Base-by-base conservation (phyloP, 2,797 vertebrate species). In the Todus mexicanus region DNA sequence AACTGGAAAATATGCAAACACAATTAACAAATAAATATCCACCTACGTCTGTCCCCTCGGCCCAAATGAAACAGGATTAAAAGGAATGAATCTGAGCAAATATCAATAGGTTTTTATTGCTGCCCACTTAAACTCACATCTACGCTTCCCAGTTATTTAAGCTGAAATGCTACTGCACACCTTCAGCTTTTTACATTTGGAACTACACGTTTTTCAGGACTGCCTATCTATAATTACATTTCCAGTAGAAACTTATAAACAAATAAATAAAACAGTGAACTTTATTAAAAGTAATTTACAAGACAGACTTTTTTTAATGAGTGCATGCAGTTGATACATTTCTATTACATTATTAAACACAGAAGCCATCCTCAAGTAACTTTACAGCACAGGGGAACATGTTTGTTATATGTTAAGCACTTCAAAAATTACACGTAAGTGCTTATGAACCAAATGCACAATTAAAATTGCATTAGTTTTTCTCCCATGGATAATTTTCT, bases 381-480 rank as follows among this genome's bases (percentile, higher is more conserved):
- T 90, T 82, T 66, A 84, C 13, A 75, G 65, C 72, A 63, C 69
- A 89, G 31, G 26, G 27, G 29, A 72, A 72, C 69, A 21, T 29
- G 26, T 75, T 87, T 89, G 61, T 42, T 89, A 60, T 63, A 80
- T 35, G 40, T 63, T 92, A 81, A 81, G 70, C 37, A 48, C 72
- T 91, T 86, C 37, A 74, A 72, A 93, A 94, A 85, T 66, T 63
- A 87, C 11, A 60, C 11, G 0, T 10, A 82, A 84, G 20, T 91
- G 81, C 47, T 89, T 69, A 87, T 51, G 59, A 93, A 90, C 31
- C 35, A 92, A 94, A 94, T 31, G 37, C 65, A 87, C 50, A 89
- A 69, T 83, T 89, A 85, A 89, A 94, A 89, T 78, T 80, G 63
- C 50, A 87, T 77, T 93, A 78, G 25, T 81, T 73, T 89, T 91